Percentiles rank a stretch among this genome's conserved stretches.
These are phyloP conservation scores for Leptobrachium ailaonicum DNA, from an alignment of 2,113 vertebrate species.

Conservation along the genomic window DNA sequence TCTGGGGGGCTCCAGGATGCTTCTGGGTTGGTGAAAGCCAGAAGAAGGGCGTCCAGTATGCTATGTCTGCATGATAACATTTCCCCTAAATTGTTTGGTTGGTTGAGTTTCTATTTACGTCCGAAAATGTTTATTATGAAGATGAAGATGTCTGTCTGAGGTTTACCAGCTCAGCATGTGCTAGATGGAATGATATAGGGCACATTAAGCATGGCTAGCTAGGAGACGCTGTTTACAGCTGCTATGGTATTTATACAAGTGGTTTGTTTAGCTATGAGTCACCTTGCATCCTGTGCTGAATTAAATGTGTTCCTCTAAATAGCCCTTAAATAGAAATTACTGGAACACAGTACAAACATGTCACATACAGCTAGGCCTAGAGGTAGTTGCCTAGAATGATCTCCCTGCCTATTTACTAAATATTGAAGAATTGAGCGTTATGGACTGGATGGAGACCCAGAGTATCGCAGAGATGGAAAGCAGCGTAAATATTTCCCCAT, in stretches of 20 bases:
- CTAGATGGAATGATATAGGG: constrained; percentile 1
- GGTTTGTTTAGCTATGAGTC: constrained; percentile 32
- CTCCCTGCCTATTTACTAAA: neutral
- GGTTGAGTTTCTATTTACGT: neutral
- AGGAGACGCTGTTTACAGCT: constrained; percentile 31
- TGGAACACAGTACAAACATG: constrained; percentile 18
- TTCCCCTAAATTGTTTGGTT: neutral
- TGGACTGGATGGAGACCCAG: too few species aligned
- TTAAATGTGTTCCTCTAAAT: constrained; percentile 43
- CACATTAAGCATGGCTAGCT: constrained; percentile 15
- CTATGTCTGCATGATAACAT: neutral
- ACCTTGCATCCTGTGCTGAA: constrained; percentile 49
- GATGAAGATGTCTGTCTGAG: neutral
- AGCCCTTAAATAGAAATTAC: constrained; percentile 34
- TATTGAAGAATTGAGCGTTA: too few species aligned
- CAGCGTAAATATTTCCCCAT: too few species aligned
- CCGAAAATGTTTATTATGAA: neutral
- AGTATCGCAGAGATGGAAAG: too few species aligned
- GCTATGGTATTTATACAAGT: constrained; percentile 37
- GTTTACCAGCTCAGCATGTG: constrained; percentile 21
- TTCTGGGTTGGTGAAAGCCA: neutral
- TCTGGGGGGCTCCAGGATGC: neutral
- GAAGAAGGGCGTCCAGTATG: neutral
- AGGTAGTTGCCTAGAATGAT: neutral
- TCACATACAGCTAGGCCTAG: neutral